A percentile compares a stretch with the other conserved stretches of the same genome.
These are phyloP conservation scores for Zygothrica quintamaculata DNA, from an alignment of 2,888 invertebrate species.

Conservation along the genomic window DNA sequence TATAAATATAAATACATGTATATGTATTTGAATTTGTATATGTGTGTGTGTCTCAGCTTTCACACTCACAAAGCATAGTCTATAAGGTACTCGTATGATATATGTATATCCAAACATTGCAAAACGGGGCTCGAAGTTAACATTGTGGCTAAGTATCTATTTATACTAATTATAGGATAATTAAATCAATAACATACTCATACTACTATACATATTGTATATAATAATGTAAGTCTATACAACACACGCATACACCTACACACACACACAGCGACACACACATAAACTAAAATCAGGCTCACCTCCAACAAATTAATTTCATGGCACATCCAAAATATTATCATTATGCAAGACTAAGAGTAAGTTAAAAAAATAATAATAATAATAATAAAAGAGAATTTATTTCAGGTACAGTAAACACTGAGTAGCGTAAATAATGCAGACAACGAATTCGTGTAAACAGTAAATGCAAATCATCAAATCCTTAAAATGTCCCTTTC, in stretches of 20 bases:
- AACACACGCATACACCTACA: constrained; percentile 30
- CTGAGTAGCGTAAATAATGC: constrained; percentile 57
- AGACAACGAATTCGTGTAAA: constrained; percentile 68
- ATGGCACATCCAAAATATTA: neutral
- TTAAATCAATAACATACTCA: constrained; percentile 52
- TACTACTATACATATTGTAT: constrained; percentile 54
- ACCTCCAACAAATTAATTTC: constrained; percentile 19
- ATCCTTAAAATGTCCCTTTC: constrained; percentile 43
- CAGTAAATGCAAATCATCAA: neutral
- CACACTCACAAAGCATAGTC: constrained; percentile 40
- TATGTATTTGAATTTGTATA: constrained; percentile 43
- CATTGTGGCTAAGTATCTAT: constrained; percentile 74
- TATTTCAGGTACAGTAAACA: constrained; percentile 57
- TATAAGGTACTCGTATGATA: constrained; percentile 63
- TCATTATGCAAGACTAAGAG: too few relatives aligned
- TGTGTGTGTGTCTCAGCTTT: constrained; percentile 41
- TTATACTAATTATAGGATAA: constrained; percentile 21
- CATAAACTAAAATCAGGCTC: constrained; percentile 38
- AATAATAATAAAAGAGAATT: constrained; percentile 56
- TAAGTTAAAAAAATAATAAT: too few relatives aligned
- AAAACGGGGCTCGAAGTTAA: constrained; percentile 84
- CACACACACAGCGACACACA: constrained; percentile 16
- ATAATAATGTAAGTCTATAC: constrained; percentile 36
- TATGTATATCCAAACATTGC: constrained; percentile 44
- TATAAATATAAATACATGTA: constrained; percentile 29